A percentile compares a stretch with the other conserved stretches of the same genome.
Evolutionary conservation across 2,113 vertebrate genomes (phyloP).

Genomic region (Verasper variegatus): DNA sequence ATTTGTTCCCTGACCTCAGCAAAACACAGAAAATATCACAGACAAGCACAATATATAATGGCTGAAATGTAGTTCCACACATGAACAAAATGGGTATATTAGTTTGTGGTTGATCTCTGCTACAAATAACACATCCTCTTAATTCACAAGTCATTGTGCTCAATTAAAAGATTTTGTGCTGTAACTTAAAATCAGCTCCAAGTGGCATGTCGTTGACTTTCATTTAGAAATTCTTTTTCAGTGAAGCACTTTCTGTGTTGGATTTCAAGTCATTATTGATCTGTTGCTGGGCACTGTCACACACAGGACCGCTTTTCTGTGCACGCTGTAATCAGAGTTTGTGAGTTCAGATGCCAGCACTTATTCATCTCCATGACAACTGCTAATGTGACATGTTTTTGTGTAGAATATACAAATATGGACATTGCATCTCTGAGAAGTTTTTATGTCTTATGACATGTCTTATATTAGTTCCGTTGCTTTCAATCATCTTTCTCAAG

Average conservation of each 20-base stretch:
- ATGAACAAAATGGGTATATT: background rate
- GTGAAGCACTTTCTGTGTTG: slow-evolving; percentile 15
- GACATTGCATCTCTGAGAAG: background rate
- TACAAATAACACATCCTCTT: background rate
- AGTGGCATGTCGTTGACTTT: slow-evolving; percentile 2
- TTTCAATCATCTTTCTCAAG: background rate
- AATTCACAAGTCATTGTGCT: background rate
- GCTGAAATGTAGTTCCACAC: background rate
- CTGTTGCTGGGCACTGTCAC: slow-evolving; percentile 5
- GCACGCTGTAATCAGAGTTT: slow-evolving; percentile 19
- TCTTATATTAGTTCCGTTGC: background rate
- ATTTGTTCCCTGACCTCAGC: slow-evolving; percentile 39
- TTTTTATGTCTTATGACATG: background rate
- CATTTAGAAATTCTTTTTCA: slow-evolving; percentile 27
- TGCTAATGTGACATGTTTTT: background rate
- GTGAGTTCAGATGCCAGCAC: background rate
- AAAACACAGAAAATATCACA: slow-evolving; percentile 39
- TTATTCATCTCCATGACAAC: slow-evolving; percentile 11
- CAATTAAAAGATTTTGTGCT: background rate
- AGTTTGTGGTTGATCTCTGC: background rate
- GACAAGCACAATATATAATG: slow-evolving; percentile 6
- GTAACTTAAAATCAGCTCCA: slow-evolving; percentile 11
- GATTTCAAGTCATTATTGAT: slow-evolving; percentile 37
- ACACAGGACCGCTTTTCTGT: slow-evolving; percentile 3
- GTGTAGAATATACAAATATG: background rate